Evolutionary conservation across 2,113 vertebrate genomes (phyloP).

Genomic region (Nannobrachium achirus): DNA sequence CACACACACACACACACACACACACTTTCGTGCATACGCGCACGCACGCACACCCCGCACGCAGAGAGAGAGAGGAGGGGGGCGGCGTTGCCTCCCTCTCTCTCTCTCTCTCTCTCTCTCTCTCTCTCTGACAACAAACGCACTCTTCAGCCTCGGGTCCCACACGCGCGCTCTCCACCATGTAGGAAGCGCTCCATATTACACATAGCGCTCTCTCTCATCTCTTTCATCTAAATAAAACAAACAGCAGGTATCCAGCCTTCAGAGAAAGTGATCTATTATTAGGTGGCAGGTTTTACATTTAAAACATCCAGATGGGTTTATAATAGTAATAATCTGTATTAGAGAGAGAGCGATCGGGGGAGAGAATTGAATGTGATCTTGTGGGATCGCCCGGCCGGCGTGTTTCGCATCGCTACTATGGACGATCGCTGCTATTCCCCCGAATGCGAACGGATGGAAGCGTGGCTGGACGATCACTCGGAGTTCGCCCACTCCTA

Average conservation of each 20-base stretch:
- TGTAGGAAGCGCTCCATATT: conserved; percentile 55
- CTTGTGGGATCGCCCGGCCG: conserved; percentile 24
- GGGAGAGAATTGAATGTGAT: conserved; percentile 14
- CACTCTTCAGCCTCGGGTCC: conserved; percentile 12
- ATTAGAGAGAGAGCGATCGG: no score
- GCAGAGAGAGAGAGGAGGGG: neutral
- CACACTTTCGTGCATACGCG: no score
- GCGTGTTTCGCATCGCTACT: conserved; percentile 37
- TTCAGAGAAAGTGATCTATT: no score
- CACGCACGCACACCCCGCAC: no score
- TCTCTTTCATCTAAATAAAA: neutral
- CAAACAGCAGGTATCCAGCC: no score
- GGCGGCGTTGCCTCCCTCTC: conserved; percentile 12
- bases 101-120: conserved; percentile 13
- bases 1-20: no score
- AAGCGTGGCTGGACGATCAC: conserved; percentile 97
- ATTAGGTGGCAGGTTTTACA: neutral
- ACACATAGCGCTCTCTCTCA: neutral
- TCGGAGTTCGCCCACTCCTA: conserved; percentile 89
- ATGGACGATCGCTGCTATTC: conserved; percentile 79
- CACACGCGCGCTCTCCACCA: conserved; percentile 24
- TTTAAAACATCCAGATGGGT: conserved; percentile 31
- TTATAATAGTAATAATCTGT: conserved; percentile 3
- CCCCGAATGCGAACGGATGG: conserved; percentile 81
- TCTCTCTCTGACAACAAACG: conserved; percentile 10